Base-by-base conservation (phyloP, 92 coral and sea anemone species). In the Micromussa lordhowensis region DNA sequence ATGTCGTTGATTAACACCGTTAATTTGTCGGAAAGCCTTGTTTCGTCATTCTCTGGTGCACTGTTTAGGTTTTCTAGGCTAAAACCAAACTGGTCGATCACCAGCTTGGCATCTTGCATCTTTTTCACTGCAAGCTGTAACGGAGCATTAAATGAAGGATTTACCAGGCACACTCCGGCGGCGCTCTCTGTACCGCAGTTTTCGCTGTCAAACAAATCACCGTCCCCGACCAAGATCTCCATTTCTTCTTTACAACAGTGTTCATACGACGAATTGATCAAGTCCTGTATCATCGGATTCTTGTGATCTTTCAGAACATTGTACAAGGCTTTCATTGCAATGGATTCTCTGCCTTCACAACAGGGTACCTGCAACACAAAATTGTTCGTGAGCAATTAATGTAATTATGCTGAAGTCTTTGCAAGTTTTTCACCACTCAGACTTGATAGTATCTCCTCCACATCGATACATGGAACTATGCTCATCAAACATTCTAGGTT, bases 281-380 rank as follows among this genome's bases (percentile, higher is more conserved):
- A 44, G 34, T 72, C 40, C 49, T 72, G 77, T 35, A 77, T 86
- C 19, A 78, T 51, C 28, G n/a, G 58, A 22, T 82, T 88, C 16
- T 70, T 88, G 51, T 88, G 91, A 61, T 88, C 82, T 57, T 81
- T 88, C 3, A 88, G 49, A 1, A 57, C 59, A 68, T 75, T 58
- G 26, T 18, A 88, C 69, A 88, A 49, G 8, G 82, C 91, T 74
- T 72, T 72, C 77, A 30, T 72, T 44, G 77, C 77, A 13, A 3
- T 10, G 2, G 77, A 72, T 6, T 11, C 48, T 32, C 4, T 72
- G 11, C 40, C 77, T 72, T 32, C 26, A n/a, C 17, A 72, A 30
- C 48, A 72, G 51, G 48, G 40, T 30, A 69, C 34, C 75, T 69
- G 22, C 51, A 55, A 55, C 19, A 55, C 19, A 55, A 55, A 55